These are phyloP conservation scores for Allygus modestus DNA, from an alignment of 2,888 invertebrate genomes.

Conservation along the genomic window DNA sequence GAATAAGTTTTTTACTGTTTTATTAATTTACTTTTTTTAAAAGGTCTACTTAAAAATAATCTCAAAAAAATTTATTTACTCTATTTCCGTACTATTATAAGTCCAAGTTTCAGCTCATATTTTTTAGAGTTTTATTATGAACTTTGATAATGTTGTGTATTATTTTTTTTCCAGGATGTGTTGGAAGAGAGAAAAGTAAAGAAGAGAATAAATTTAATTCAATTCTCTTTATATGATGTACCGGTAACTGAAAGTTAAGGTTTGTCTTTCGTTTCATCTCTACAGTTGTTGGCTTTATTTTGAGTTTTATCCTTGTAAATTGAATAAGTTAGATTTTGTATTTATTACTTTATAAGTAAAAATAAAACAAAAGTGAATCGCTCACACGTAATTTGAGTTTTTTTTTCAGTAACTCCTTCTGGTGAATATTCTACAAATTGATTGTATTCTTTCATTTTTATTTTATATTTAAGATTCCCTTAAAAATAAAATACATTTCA, in stretches of 20 bases:
- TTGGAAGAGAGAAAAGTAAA: slow-evolving; percentile 2
- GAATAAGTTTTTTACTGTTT: no score
- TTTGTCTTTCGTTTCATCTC: slow-evolving; percentile 20
- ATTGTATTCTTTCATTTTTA: no score
- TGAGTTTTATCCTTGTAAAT: slow-evolving; percentile 59
- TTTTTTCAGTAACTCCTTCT: not conserved
- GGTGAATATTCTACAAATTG: no score
- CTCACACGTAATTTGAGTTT: not conserved
- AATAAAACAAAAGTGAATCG: slow-evolving; percentile 6
- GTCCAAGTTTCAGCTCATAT: no score
- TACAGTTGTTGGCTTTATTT: slow-evolving; percentile 59
- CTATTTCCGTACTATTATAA: no score
- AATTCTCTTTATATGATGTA: slow-evolving; percentile 23
- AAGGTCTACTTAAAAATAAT: no score
- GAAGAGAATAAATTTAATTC: not conserved
- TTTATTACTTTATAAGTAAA: slow-evolving; percentile 61
- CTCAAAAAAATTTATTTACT: no score
- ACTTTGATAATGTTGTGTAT: not conserved
- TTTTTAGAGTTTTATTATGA: no score
- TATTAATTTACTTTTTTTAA: no score
- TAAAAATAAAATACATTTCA: no score
- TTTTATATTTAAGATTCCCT: no score
- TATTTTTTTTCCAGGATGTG: not conserved
- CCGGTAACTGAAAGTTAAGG: not conserved
- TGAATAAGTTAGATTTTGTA: slow-evolving; percentile 60